Conservation (phyloP, 2,888 invertebrate genomes). For the Mantis religiosa region DNA sequence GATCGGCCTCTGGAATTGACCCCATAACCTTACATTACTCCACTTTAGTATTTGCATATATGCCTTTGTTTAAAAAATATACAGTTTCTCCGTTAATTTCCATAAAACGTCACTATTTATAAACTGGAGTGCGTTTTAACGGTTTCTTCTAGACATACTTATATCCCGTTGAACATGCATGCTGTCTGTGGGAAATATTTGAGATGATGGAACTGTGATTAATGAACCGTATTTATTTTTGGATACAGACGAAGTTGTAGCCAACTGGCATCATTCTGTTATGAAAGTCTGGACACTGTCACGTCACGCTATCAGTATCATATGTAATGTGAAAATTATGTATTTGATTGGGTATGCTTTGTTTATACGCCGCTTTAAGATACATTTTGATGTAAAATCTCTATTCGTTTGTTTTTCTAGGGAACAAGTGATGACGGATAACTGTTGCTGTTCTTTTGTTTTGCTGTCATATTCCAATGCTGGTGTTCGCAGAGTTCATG, state of each 20-base stretch:
- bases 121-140: too few species aligned
- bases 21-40: too few species aligned
- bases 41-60: too few species aligned
- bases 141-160: neutral
- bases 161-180: neutral
- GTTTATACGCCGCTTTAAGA: neutral
- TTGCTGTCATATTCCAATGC: too few species aligned
- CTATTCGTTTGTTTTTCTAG: neutral
- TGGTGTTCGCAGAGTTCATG: too few species aligned
- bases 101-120: too few species aligned
- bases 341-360: neutral
- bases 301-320: neutral
- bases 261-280: neutral
- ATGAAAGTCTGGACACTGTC: too few species aligned
- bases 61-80: too few species aligned
- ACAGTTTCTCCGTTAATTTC: too few species aligned
- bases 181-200: neutral
- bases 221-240: neutral
- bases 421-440: neutral
- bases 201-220: neutral
- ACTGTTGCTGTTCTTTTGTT: neutral
- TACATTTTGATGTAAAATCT: neutral
- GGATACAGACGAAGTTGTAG: neutral
- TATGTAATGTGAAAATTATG: neutral
- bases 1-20: too few species aligned